Evolutionary conservation across 2,113 vertebrate genomes (phyloP), one percentile per base, ranked within the genome.

Genomic region (Scopus umbretta): DNA sequence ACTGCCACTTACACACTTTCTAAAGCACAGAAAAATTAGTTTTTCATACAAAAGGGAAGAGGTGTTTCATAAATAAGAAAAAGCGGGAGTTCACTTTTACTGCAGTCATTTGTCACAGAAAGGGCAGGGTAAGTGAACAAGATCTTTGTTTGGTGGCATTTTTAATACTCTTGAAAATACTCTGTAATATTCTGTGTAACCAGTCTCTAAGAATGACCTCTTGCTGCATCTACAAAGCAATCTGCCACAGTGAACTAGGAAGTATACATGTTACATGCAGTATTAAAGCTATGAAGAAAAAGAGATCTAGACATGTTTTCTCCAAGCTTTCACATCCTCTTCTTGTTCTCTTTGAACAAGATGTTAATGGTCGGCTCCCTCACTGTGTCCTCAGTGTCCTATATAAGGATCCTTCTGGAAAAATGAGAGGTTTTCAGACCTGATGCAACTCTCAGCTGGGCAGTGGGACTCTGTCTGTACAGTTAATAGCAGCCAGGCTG

Each of bases 61-160:
- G 49, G 49, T 89, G 72, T 82, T 83, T 96, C 91, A 91, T 95
- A 96, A 97, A 96, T 59, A 95, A 97, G 70, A 56, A 96, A 96
- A 95, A 61, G 53, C 10, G 13, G 73, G 94, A 88, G 34, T 67
- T 95, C 80, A 80, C 38, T 97, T 98, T 94, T 90, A 96, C 86
- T 92, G 84, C 52, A 90, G 90, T 80, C 80, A 93, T 95, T 96
- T 97, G 75, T 96, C 90, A 96, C 86, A 90, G 66, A 96, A 90
- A 82, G 55, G 90, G 76, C 87, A 86, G 78, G 85, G 59, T 78
- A 90, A 95, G 49, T 45, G 78, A 95, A 86, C 30, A 93, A 90
- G 61, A 88, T 65, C 43, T 81, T 96, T 84, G 67, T 93, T 96
- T 88, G 75, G 80, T 90, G 90, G 65, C 68, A 72, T 81, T 92